Evolutionary conservation across 2,113 vertebrate genomes (phyloP).

Genomic region (Spea bombifrons): DNA sequence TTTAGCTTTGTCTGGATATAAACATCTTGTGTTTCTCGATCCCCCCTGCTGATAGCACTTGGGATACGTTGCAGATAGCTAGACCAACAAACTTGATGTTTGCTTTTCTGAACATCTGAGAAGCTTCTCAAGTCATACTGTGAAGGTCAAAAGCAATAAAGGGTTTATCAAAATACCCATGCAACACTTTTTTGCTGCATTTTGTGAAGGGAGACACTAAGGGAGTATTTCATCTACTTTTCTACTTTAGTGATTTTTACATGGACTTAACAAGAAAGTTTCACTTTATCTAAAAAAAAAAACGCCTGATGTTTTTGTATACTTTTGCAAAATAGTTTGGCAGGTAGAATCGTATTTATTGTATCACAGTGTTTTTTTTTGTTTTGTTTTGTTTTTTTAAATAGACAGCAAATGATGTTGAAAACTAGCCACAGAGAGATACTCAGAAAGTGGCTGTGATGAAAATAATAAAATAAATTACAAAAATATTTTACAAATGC

Average conservation of each 20-base stretch:
- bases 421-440: too few relatives aligned
- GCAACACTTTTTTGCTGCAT: neutral
- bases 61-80: conserved; percentile 11
- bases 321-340: too few relatives aligned
- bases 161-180: conserved; percentile 25
- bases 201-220: conserved; percentile 2
- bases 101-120: conserved; percentile 21
- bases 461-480: too few relatives aligned
- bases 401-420: too few relatives aligned
- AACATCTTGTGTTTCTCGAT: conserved; percentile 29
- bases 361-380: too few relatives aligned
- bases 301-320: too few relatives aligned
- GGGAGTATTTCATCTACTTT: conserved; percentile 5
- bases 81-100: conserved; percentile 25
- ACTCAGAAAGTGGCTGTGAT: too few relatives aligned
- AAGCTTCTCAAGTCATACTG: conserved; percentile 14
- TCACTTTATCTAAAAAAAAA: too few relatives aligned
- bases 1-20: conserved; percentile 8
- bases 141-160: conserved; percentile 15
- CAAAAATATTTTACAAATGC: too few relatives aligned
- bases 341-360: too few relatives aligned
- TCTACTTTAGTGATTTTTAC: neutral
- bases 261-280: too few relatives aligned
- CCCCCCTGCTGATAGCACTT: conserved; percentile 26
- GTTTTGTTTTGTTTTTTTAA: too few relatives aligned